A percentile compares a stretch with the other conserved stretches of the same genome.
These are phyloP conservation scores for Amblyopsis rosae DNA, from an alignment of 2,113 vertebrate species.

Conservation along the genomic window DNA sequence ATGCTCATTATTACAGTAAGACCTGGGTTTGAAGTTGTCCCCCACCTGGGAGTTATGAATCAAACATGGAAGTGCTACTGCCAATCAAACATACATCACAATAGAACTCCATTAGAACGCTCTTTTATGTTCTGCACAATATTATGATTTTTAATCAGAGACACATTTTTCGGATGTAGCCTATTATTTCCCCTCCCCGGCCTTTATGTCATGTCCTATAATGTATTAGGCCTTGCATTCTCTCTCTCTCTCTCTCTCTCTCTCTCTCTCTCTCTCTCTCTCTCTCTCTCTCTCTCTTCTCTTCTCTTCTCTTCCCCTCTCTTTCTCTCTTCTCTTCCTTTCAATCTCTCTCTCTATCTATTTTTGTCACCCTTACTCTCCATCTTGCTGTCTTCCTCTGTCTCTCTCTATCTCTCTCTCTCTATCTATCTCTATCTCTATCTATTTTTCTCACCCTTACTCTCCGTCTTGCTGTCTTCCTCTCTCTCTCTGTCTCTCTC, in stretches of 20 bases:
- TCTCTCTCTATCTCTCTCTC: not conserved
- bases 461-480: not conserved
- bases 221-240: not conserved
- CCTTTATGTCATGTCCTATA: constrained; percentile 43
- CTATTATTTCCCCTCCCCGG: constrained; percentile 11
- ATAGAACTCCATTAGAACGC: constrained; percentile 46
- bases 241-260: not conserved
- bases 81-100: constrained; percentile 51
- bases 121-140: constrained; percentile 45
- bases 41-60: constrained; percentile 56
- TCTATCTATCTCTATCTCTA: constrained; percentile 5
- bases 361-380: too few relatives aligned
- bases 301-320: not conserved
- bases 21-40: constrained; percentile 46
- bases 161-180: constrained; percentile 26
- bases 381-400: too few relatives aligned
- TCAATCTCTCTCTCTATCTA: not conserved
- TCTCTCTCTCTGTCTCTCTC: not conserved
- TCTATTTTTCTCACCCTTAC: not conserved
- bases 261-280: not conserved
- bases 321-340: too few relatives aligned
- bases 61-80: constrained; percentile 58
- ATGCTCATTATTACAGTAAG: constrained; percentile 57
- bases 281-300: not conserved
- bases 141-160: constrained; percentile 37